Conservation (phyloP, 1,140 invertebrate species). For the Subanguina moxae region DNA sequence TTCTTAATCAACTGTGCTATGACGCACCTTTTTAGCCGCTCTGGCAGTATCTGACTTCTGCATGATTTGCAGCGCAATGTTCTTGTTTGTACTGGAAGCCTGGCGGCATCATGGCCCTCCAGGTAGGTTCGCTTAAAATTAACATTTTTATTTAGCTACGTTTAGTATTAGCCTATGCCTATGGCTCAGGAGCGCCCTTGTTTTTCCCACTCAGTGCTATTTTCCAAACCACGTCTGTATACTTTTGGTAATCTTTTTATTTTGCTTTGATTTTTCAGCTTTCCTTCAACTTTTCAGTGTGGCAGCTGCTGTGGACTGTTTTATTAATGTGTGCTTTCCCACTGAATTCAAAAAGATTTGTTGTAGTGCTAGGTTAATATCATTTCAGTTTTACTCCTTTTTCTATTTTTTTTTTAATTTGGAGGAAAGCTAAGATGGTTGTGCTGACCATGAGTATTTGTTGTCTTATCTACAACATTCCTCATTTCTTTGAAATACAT, state of each 20-base stretch:
- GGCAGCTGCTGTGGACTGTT: conserved; percentile 56
- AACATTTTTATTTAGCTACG: conserved; percentile 2
- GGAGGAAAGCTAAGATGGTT: conserved; percentile 49
- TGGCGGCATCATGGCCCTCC: conserved; percentile 57
- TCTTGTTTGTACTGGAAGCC: conserved; percentile 57
- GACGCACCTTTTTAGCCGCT: background rate
- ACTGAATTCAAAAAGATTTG: conserved; percentile 42
- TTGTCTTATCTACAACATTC: conserved; percentile 55
- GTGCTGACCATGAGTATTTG: conserved; percentile 43
- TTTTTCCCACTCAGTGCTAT: conserved; percentile 57
- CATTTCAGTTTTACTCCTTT: too few relatives aligned
- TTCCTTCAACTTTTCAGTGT: conserved; percentile 28
- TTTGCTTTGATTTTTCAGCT: too few relatives aligned
- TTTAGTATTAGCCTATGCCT: conserved; percentile 50
- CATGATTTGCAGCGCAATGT: conserved; percentile 59
- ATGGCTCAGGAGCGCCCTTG: conserved; percentile 52
- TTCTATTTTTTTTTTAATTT: conserved; percentile 6
- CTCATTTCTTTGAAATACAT: conserved; percentile 55
- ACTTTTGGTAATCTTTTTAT: conserved; percentile 39
- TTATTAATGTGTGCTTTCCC: conserved; percentile 54
- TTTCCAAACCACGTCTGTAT: conserved; percentile 59
- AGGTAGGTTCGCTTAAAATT: conserved; percentile 12
- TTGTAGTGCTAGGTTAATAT: conserved; percentile 51
- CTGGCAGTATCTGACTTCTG: conserved; percentile 55
- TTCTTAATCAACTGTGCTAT: conserved; percentile 21